phyloP scores from a whole-genome alignment of 2,113 vertebrate genomes.

The Cephalopholis sonnerati region DNA sequence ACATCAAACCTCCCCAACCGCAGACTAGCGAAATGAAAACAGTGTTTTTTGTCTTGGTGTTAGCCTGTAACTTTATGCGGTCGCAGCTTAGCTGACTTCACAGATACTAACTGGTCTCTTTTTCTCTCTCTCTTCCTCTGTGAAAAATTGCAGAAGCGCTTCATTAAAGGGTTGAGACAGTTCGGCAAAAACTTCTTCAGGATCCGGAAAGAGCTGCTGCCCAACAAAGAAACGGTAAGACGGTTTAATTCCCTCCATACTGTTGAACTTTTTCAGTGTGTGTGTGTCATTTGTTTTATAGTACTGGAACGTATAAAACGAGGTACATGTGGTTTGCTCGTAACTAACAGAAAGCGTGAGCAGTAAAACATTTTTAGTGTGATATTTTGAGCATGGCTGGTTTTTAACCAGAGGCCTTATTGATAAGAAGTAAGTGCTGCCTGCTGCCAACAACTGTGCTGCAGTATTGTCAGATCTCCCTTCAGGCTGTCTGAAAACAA shows the following conservation, averaged over 20 bases:
- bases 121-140: conserved; percentile 65
- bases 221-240: conserved; percentile 94
- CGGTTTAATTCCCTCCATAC: conserved; percentile 33
- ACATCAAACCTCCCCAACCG: conserved; percentile 61
- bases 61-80: conserved; percentile 53
- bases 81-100: conserved; percentile 56
- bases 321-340: conserved; percentile 13
- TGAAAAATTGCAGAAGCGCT: conserved; percentile 91
- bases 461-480: conserved; percentile 38
- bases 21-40: conserved; percentile 64
- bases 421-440: conserved; percentile 43
- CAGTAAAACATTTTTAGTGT: conserved; percentile 17
- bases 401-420: conserved; percentile 53
- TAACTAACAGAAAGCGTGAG: conserved; percentile 4
- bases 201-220: conserved; percentile 97
- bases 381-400: conserved; percentile 23
- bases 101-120: conserved; percentile 69
- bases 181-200: conserved; percentile 99
- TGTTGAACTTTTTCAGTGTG: conserved; percentile 20
- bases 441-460: conserved; percentile 36
- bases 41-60: conserved; percentile 48
- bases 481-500: conserved; percentile 4
- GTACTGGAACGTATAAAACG: neutral
- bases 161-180: conserved; percentile 97
- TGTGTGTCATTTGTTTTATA: conserved; percentile 13